Evolutionary conservation across 2,113 vertebrate species (phyloP), one percentile per base, ranked within the genome.

Genomic region (Gobio gobio): DNA sequence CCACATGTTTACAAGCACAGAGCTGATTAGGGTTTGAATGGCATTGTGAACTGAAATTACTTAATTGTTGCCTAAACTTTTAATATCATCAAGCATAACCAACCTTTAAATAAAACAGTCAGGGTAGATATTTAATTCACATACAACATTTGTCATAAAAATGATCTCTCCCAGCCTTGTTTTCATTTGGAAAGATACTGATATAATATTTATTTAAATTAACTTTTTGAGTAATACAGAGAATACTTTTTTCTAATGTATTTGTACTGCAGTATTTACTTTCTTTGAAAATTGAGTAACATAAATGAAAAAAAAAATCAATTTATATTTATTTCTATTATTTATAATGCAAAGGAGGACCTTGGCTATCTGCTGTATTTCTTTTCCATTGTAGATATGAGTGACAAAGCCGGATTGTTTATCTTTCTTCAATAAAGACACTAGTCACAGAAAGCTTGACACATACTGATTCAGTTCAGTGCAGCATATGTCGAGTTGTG

Each of bases 271-370:
- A 24, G 40, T 47, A 45, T 73, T 26, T 73, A 47, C 6, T 22
- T 43, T 43, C 40, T 43, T 43, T n/a, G 1, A 12, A 43, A 70
- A 22, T 0, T 0, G 10, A 47, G 12, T 74, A 49, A 49, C n/a
- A 24, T 12, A 70, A 12, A 70, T 70, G 66, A 70, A 33, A 78
- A 36, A 20, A 56, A 0, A 66, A 45, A 63, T 24, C 36, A 10
- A 59, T 79, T 45, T 79, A 7, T 63, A 79, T 63, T 61, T 79
- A 29, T 79, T 78, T 78, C 22, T 63, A 26, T 72, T 40, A 43
- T 63, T 26, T 63, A 26, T 43, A 10, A 40, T 61, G 1, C 54
- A 80, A 58, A 59, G 51, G 56, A 36, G 33, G 22, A 78, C 12
- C 24, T 78, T n/a, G 24, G 36, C 3, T 79, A 9, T 79, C 36